These are phyloP conservation scores for Cactoblastis cactorum DNA, from an alignment of 2,888 invertebrate genomes.

Conservation along the genomic window DNA sequence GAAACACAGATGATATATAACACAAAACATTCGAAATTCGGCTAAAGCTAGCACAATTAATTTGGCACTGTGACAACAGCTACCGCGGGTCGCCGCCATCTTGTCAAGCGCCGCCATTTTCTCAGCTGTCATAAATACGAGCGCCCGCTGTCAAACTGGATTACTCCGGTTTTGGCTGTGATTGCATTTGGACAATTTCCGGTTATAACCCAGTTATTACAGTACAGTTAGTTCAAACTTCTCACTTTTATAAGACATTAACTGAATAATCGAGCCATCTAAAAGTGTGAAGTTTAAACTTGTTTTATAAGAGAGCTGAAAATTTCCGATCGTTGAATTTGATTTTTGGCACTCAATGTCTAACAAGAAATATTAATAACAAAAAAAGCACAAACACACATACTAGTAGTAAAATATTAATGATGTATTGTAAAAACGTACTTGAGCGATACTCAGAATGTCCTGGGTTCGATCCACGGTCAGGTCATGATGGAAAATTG, in stretches of 20 bases:
- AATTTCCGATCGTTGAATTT: not conserved
- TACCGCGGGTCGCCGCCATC: not conserved
- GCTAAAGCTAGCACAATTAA: not conserved
- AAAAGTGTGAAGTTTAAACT: not conserved
- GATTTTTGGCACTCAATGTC: not conserved
- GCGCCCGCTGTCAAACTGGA: not conserved
- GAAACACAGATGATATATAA: not conserved
- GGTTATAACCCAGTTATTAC: not conserved
- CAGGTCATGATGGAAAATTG: too few relatives aligned
- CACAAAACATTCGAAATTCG: not conserved
- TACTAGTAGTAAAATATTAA: too few relatives aligned
- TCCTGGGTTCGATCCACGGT: too few relatives aligned
- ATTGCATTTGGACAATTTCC: not conserved
- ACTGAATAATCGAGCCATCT: too few relatives aligned
- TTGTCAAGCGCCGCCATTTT: not conserved
- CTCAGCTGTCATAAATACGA: slow-evolving; percentile 1
- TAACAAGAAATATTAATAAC: too few relatives aligned
- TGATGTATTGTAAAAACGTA: too few relatives aligned
- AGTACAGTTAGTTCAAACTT: too few relatives aligned
- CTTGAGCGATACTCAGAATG: too few relatives aligned
- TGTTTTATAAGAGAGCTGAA: not conserved
- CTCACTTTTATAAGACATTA: not conserved
- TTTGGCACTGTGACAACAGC: not conserved
- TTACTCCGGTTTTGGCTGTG: not conserved
- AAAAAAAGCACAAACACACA: too few relatives aligned